Conservation (phyloP, 2,888 invertebrate species). For the Lypha dubia region DNA sequence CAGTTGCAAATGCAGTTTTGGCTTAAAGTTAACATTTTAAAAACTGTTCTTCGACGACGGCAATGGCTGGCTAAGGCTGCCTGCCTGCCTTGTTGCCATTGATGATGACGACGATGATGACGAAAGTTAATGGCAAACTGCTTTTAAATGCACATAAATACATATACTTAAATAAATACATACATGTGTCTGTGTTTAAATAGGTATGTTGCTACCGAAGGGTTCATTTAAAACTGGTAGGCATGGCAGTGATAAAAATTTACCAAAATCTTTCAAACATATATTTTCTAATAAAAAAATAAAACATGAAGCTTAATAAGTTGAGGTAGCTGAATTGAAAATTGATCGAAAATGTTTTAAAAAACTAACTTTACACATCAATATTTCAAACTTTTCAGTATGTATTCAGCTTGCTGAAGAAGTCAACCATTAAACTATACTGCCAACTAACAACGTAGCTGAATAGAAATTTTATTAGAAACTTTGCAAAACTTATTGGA, state of each 20-base stretch:
- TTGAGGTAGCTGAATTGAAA: too few relatives aligned
- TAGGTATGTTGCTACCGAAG: not conserved
- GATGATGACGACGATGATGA: not conserved
- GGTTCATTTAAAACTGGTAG: slow-evolving; percentile 1
- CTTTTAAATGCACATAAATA: slow-evolving; percentile 7
- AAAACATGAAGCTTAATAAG: not conserved
- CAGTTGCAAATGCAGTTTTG: slow-evolving; percentile 24
- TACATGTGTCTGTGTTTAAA: not conserved
- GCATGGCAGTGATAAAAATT: too few relatives aligned
- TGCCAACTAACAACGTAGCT: too few relatives aligned
- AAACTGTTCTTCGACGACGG: slow-evolving; percentile 39
- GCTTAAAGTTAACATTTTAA: slow-evolving; percentile 34
- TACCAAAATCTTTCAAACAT: not conserved
- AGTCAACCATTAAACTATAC: too few relatives aligned
- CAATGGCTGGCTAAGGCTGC: not conserved
- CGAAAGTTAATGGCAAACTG: not conserved
- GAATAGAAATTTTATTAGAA: too few relatives aligned
- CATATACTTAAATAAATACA: too few relatives aligned
- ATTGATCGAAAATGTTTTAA: too few relatives aligned
- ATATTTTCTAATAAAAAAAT: not conserved
- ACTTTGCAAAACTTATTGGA: too few relatives aligned
- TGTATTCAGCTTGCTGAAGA: too few relatives aligned
- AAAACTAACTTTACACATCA: too few relatives aligned
- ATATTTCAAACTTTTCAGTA: too few relatives aligned
- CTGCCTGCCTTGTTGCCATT: not conserved